These are phyloP conservation scores for Aspidapion aeneum DNA, from an alignment of 2,888 invertebrate species.

Conservation along the genomic window DNA sequence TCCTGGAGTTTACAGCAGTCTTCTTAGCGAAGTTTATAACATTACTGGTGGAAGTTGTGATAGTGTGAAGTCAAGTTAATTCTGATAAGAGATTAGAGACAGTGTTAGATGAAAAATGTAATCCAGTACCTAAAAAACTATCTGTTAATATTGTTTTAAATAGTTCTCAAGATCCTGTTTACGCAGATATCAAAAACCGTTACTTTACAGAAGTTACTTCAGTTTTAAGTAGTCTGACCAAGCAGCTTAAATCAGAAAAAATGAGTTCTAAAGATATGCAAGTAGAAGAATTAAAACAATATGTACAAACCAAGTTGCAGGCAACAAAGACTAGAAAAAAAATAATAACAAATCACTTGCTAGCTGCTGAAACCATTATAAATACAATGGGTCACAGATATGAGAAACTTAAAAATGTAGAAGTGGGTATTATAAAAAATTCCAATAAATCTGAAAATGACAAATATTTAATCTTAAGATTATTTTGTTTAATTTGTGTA, in stretches of 20 bases:
- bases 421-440: conserved; percentile 74
- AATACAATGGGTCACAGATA: conserved; percentile 72
- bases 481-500: conserved; percentile 79
- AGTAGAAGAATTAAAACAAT: conserved; percentile 86
- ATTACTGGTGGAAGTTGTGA: conserved; percentile 78
- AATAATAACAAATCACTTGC: conserved; percentile 82
- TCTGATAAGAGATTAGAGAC: conserved; percentile 25
- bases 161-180: conserved; percentile 67
- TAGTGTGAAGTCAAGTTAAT: conserved; percentile 24
- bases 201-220: conserved; percentile 91
- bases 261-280: conserved; percentile 72
- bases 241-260: conserved; percentile 72
- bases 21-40: conserved; percentile 85
- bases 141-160: conserved; percentile 55
- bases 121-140: conserved; percentile 45
- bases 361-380: conserved; percentile 89
- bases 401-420: conserved; percentile 65
- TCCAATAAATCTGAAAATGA: conserved; percentile 69
- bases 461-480: conserved; percentile 62
- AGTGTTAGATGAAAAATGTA: conserved; percentile 37
- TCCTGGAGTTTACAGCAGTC: conserved; percentile 88
- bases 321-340: conserved; percentile 80
- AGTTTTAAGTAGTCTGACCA: conserved; percentile 80
- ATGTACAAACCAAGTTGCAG: conserved; percentile 84
- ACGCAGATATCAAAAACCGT: conserved; percentile 83